Evolutionary conservation across 2,888 invertebrate species (phyloP).

Genomic region (Pachydiplax longipennis): DNA sequence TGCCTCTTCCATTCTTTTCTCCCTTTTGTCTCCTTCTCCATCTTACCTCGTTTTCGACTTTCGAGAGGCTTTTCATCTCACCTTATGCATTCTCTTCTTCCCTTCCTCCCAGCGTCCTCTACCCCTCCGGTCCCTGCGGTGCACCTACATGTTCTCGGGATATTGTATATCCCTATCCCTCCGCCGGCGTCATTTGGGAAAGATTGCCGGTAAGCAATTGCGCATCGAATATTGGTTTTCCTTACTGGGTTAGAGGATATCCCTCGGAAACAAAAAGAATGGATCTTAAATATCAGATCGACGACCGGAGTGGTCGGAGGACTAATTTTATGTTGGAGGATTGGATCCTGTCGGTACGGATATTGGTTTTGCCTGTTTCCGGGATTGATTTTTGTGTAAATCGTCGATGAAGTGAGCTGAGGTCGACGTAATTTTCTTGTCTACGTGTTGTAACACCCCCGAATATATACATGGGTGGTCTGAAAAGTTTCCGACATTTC

Average conservation of each 20-base stretch:
- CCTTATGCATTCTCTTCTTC: background rate
- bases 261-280: background rate
- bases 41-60: too few relatives aligned
- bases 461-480: too few relatives aligned
- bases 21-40: background rate
- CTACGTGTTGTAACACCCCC: too few relatives aligned
- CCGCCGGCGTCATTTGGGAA: background rate
- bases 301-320: background rate
- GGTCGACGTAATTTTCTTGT: too few relatives aligned
- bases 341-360: too few relatives aligned
- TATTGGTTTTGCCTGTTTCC: too few relatives aligned
- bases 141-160: background rate
- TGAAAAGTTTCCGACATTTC: too few relatives aligned
- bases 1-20: background rate
- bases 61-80: background rate
- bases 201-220: background rate
- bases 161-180: background rate
- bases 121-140: background rate
- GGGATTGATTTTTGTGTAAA: too few relatives aligned
- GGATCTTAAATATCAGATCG: background rate
- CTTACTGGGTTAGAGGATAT: background rate
- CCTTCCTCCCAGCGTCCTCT: background rate
- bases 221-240: background rate
- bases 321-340: background rate
- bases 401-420: too few relatives aligned